Evolutionary conservation across 1,140 invertebrate species (phyloP), one percentile per base, ranked within the genome.

Genomic region (Trachelipus rathkii): DNA sequence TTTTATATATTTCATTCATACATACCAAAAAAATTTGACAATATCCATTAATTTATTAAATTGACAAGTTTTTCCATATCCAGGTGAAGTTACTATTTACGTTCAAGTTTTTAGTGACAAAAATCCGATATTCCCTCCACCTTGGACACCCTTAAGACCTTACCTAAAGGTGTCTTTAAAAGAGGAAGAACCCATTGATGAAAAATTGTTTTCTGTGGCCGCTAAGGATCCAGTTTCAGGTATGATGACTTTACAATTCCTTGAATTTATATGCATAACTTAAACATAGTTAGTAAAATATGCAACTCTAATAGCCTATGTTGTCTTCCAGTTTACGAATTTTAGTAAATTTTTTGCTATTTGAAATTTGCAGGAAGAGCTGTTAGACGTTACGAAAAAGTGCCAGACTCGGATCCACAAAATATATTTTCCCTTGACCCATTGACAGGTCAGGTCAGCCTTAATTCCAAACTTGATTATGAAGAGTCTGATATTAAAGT

Each of bases 91-190:
- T 10, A 92, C 92, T 0, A 87, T 94, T 9, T 94, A 93, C 82
- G 89, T 94, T 10, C 91, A 93, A 85, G 91, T 92, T 0, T 92
- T 91, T 82, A 90, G 89, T 79, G 91, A 92, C 77, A 90, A 91
- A 76, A 92, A 92, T 84, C 92, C 92, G 0, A 88, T 91, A 6
- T 94, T 94, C 77, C 89, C 88, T 0, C 90, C 91, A 15, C 84
- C 84, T 15, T 84, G 86, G 86, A 83, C 83, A 13, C 78, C 85
- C 79, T 15, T 77, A 79, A 5, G 89, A 90, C 80, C 91, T 90
- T 74, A 89, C 1, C 90, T 93, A 43, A 86, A 88, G 72, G 86
- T 92, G 0, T 88, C 87, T 44, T 87, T 93, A 8, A 89, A 90
- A 67, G 92, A 94, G 84, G 92, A 94, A 83, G 89, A 91, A 82